phyloP scores from a whole-genome alignment of 2,888 invertebrate species.

The Sepioteuthis lessoniana region DNA sequence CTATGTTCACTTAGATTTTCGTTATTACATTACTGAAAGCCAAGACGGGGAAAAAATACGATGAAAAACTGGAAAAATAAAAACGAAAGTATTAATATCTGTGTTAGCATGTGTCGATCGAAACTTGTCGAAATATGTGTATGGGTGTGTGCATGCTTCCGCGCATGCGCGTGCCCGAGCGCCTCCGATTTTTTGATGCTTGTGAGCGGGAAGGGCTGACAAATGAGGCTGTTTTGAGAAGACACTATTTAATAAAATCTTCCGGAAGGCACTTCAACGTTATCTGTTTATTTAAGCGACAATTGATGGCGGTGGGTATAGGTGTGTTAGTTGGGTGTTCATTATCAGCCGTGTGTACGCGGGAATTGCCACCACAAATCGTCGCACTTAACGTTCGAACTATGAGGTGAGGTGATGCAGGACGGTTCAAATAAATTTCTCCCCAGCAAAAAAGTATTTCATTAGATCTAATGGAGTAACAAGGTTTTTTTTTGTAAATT shows the following conservation, averaged over 20 bases:
- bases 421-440: background rate
- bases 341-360: background rate
- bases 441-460: background rate
- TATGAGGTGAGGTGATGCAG: background rate
- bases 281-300: slow-evolving; percentile 5
- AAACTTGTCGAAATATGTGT: background rate
- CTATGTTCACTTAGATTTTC: too few relatives aligned
- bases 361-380: background rate
- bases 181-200: too few relatives aligned
- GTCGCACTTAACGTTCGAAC: background rate
- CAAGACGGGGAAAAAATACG: background rate
- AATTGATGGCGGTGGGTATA: background rate
- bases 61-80: too few relatives aligned
- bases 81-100: too few relatives aligned
- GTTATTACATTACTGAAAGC: background rate
- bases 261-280: slow-evolving; percentile 4
- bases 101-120: background rate
- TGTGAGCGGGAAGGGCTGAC: background rate
- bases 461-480: background rate
- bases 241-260: background rate
- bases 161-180: background rate
- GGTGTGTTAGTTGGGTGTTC: background rate
- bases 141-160: background rate
- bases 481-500: too few relatives aligned
- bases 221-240: background rate